Base-by-base conservation (phyloP, 2,888 invertebrate species). In the Lepetodrilus schrolli region DNA sequence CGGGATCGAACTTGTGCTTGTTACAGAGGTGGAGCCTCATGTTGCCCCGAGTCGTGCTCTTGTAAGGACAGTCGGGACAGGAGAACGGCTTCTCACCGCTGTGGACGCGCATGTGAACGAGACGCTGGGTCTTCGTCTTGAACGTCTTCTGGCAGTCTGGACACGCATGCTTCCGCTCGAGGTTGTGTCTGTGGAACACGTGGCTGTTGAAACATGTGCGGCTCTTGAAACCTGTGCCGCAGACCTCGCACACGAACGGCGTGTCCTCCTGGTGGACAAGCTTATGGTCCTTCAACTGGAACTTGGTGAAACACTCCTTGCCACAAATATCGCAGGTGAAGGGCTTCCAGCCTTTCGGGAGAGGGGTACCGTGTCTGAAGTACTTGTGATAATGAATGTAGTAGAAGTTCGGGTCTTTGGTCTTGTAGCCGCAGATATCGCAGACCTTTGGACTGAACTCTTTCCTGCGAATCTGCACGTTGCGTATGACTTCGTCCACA, bases 321-420 rank as follows among this genome's bases (percentile, higher is more conserved):
- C 83, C 83, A 77, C 87, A 87, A 5, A 83, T 74, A 38, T 87
- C 85, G 82, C 87, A 87, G 49, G 75, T 82, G 70, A 80, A 84
- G 21, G 83, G 81, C 17, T 81, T 80, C 84, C 85, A 86, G 26
- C 86, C 86, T 70, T 84, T 78, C 4, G 87, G 87, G 13, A 87
- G 75, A 0, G 86, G 82, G 17, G 86, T 78, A 1, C 83, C 83
- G 73, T 87, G 87, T 51, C 82, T 76, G 76, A 87, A 87, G 71
- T 87, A 86, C 70, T 84, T 84, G 77, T 87, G 87, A 76, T 83
- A 84, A 74, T 86, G 86, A 58, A 87, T 82, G 73, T 87, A 86
- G 72, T 85, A 82, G 38, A 81, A 82, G 37, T 81, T 83, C 3
- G 77, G 73, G 20, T 86, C 84, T 66, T 85, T 85, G 4, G 84